These are phyloP conservation scores for Aporophyla nigra DNA, from an alignment of 2,888 invertebrate genomes.

Conservation along the genomic window DNA sequence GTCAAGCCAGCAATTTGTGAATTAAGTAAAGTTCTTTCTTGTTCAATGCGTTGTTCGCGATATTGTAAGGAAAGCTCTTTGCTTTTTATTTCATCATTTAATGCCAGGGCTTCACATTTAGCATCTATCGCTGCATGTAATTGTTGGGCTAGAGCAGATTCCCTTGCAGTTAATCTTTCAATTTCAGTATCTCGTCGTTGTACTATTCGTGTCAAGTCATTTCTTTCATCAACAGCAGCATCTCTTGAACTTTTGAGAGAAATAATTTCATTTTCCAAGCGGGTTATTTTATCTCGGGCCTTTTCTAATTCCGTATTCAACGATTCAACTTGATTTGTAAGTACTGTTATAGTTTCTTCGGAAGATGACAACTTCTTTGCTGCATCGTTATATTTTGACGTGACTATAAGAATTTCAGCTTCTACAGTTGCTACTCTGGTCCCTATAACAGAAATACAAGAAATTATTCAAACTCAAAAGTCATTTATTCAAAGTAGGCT, in stretches of 20 bases:
- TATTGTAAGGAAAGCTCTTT: constrained; percentile 95
- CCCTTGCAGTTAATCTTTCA: constrained; percentile 93
- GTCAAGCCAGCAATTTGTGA: constrained; percentile 95
- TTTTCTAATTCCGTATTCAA: constrained; percentile 92
- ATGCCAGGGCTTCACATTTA: constrained; percentile 96
- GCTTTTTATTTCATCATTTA: constrained; percentile 95
- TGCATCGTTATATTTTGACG: constrained; percentile 92
- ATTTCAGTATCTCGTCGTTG: constrained; percentile 94
- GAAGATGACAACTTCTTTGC: constrained; percentile 92
- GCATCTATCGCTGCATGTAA: constrained; percentile 94
- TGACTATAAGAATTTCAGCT: constrained; percentile 89
- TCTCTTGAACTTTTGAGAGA: constrained; percentile 93
- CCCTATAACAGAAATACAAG: constrained; percentile 82
- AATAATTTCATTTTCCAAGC: constrained; percentile 92
- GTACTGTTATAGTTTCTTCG: constrained; percentile 91
- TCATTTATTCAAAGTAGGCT: no score
- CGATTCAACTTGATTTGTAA: constrained; percentile 92
- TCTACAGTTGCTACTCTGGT: constrained; percentile 90
- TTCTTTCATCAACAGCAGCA: constrained; percentile 94
- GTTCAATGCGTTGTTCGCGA: constrained; percentile 96
- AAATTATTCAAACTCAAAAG: background rate
- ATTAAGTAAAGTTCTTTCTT: constrained; percentile 94
- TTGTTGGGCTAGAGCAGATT: constrained; percentile 93
- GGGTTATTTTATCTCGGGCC: constrained; percentile 92
- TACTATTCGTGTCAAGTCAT: constrained; percentile 93